Base-by-base conservation (phyloP, 2,888 invertebrate genomes). In the Scrobipalpa costella region DNA sequence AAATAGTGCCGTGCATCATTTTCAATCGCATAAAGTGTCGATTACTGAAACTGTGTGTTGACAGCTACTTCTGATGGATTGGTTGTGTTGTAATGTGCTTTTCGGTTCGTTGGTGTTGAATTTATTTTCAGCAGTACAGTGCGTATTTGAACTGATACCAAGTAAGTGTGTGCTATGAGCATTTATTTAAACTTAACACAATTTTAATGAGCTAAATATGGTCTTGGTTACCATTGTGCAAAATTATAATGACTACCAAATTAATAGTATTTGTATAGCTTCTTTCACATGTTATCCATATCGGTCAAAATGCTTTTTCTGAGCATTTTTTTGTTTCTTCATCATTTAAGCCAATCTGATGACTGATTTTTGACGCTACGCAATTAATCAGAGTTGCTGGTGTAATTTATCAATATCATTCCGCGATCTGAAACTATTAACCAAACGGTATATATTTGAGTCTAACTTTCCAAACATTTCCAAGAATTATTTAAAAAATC, bases 391-490 rank as follows among this genome's bases (percentile, higher is more conserved):
- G n/a, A 40, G 11, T 13, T 40, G 7, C n/a, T 40, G 40, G n/a
- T 13, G 40, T 40, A 40, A 40, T 40, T 40, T 40, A 40, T 40
- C 40, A 40, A 13, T 13, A 1, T 40, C 40, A 40, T 13, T 13
- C n/a, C 40, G 7, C 13, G 13, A n/a, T 13, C 13, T 40, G 11
- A 11, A 9, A 13, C 13, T 13, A 13, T 40, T 40, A 13, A 3
- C 13, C 55, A 44, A 60, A 47, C 60, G 33, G 19, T 50, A 59
- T 27, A 44, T 65, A 49, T 63, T 60, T 52, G 59, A 52, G 21
- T 50, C 58, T 57, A 57, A 64, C 67, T 64, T 67, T 67, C 64
- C 55, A 67, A 66, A 47, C 61, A 50, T n/a, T n/a, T 55, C 13
- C 7, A 13, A 47, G 52, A 9, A 60, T 34, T 33, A 9, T 60